A percentile compares a stretch with the other conserved stretches of the same genome.
Conservation (phyloP, 2,113 vertebrate species). For the Fukomys damarensis region DNA sequence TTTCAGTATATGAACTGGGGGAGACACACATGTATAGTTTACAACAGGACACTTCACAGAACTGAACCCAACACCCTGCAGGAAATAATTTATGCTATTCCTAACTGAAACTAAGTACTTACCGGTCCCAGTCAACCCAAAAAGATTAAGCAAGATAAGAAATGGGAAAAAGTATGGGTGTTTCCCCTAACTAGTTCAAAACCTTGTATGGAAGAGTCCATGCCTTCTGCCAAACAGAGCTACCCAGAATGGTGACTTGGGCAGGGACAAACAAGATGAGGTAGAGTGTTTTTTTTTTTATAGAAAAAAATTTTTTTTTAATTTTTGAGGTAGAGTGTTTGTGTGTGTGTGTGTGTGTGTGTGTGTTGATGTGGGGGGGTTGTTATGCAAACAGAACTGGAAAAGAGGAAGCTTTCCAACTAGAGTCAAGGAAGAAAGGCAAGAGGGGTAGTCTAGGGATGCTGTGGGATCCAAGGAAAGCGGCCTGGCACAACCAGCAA, state of each 20-base stretch:
- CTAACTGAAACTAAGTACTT: not conserved
- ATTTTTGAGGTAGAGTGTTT: too few relatives aligned
- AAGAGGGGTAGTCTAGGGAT: not conserved
- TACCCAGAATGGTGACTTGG: not conserved
- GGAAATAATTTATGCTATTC: not conserved
- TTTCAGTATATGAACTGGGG: not conserved
- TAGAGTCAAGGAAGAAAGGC: not conserved
- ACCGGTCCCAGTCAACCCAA: not conserved
- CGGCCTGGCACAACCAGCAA: too few relatives aligned
- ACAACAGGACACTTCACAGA: not conserved
- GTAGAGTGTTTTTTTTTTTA: fast-evolving
- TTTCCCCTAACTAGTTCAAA: too few relatives aligned
- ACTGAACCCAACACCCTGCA: not conserved
- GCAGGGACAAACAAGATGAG: not conserved
- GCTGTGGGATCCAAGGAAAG: not conserved
- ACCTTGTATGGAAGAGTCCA: not conserved
- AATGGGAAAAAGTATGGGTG: not conserved
- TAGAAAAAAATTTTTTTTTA: too few relatives aligned
- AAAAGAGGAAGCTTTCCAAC: not conserved
- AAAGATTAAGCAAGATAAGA: not conserved
- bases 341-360: not conserved
- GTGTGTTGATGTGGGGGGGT: not conserved
- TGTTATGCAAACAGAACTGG: not conserved
- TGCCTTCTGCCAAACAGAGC: not conserved
- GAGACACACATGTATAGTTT: not conserved